Base-by-base conservation (phyloP, 2,888 invertebrate species). In the Bellardia pandia region DNA sequence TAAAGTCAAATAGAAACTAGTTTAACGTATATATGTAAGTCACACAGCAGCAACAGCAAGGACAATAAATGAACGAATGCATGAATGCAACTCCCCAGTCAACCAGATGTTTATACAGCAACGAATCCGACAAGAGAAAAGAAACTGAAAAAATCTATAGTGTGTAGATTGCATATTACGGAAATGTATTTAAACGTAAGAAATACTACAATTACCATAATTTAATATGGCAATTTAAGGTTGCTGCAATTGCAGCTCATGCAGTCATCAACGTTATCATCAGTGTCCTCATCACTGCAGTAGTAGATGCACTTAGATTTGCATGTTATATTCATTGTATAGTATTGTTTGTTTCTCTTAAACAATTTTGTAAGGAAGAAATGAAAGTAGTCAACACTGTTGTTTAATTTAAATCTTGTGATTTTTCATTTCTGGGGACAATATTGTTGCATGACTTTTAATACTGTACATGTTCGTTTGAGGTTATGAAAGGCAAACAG, bases 221-320 rank as follows among this genome's bases (percentile, higher is more conserved):
- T 84, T 87, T 87, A 87, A 84, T 87, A 77, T 66, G 77, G 77
- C 80, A 80, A 87, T 87, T 87, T 81, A 53, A 77, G 81, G 14
- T 45, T 79, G 37, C 60, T 71, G 76, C 60, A 72, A 58, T 33
- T 45, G 58, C 68, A 82, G 60, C 13, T 64, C 13, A 69, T 14
- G 37, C 40, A 82, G 8, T 48, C 14, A 16, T n/a, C 37, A 33
- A 42, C 40, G 11, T 3, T 45, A 45, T 45, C 11, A 45, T 48
- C 40, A 42, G 66, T 77, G 16, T 53, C 30, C 58, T n/a, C 11
- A n/a, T 23, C 13, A 3, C 0, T 42, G 14, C 9, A 42, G 37
- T 13, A 66, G 3, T 7, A 51, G 33, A 40, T 48, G 64, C 58
- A 42, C 14, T 45, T 45, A 3, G 13, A 13, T 3, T n/a, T 23